Base-by-base conservation (phyloP, 2,888 invertebrate genomes). In the Terebella lapidaria region DNA sequence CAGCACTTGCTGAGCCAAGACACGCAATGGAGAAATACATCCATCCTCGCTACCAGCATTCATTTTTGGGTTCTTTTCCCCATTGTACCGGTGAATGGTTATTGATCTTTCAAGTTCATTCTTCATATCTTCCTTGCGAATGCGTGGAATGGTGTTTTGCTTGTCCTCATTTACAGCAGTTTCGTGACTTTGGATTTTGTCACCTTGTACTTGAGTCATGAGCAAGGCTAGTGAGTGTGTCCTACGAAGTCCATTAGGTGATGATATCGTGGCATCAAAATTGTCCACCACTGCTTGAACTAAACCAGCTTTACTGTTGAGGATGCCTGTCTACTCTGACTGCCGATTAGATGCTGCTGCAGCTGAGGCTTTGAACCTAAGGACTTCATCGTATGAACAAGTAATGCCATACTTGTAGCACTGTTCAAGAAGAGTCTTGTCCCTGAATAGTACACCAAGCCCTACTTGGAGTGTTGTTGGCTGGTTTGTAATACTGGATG, bases 321-420 rank as follows among this genome's bases (percentile, higher is more conserved):
- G 29, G 18, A 29, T 25, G n/a, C 54, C 54, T 29, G n/a, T n/a
- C 28, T 20, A 20, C n/a, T n/a, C 1, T 20, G 29, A 1, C 18
- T 54, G n/a, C 5, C 2, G 27, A 26, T 18, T 18, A 53, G 26
- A 10, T n/a, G 24, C 1, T 20, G 18, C 20, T 20, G 54, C 54
- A 0, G 27, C 54, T 29, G 54, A 2, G 20, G n/a, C 24, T 20
- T 54, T 54, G 1, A 54, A 54, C n/a, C 28, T n/a, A n/a, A 54
- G 29, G 15, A 29, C 54, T 24, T 54, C 54, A 29, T 54, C 54
- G 29, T 54, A 54, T 20, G n/a, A n/a, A 25, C 27, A 54, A n/a
- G 27, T 54, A 18, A 52, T 3, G n/a, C 52, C 18, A 26, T 52
- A 52, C 4, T 52, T 26, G 26, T 52, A 52, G 0, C 22, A n/a